Evolutionary conservation across 1,140 invertebrate species (phyloP).

Genomic region (Ganaspis sp.): DNA sequence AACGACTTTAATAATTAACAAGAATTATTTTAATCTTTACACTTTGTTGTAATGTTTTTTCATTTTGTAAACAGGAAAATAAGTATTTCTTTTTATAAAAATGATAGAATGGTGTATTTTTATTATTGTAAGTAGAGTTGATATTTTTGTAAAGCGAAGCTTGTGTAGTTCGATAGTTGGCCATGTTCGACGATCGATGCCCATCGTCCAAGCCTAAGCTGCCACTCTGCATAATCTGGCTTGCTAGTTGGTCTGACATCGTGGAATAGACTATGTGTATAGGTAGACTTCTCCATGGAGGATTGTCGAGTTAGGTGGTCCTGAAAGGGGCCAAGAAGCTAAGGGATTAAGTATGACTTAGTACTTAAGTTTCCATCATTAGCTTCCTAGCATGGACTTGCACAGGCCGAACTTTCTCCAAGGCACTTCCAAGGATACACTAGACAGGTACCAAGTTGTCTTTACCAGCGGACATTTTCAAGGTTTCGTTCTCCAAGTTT

Average conservation of each 20-base stretch:
- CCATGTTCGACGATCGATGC: slow-evolving; percentile 42
- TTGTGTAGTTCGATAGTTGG: background rate
- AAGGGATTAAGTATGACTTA: slow-evolving; percentile 69
- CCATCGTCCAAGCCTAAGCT: slow-evolving; percentile 51
- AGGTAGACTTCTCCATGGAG: background rate
- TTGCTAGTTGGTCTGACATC: slow-evolving; percentile 35
- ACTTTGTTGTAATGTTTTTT: no score
- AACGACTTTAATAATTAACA: no score
- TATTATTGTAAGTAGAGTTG: no score
- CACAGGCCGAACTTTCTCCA: slow-evolving; percentile 33
- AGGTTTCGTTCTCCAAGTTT: slow-evolving; percentile 49
- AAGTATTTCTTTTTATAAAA: no score
- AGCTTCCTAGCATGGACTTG: slow-evolving; percentile 44
- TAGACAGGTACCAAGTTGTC: background rate
- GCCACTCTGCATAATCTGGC: slow-evolving; percentile 55
- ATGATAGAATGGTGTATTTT: no score
- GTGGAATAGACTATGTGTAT: slow-evolving; percentile 11
- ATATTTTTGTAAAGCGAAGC: background rate
- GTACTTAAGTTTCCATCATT: slow-evolving; percentile 68
- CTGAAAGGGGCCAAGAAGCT: slow-evolving; percentile 20
- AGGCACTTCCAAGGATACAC: background rate
- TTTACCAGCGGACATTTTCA: slow-evolving; percentile 57
- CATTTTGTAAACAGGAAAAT: no score
- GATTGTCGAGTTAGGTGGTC: background rate
- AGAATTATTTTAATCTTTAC: no score